Base-by-base conservation (phyloP, 2,888 invertebrate genomes). In the Shargacucullia verbasci region DNA sequence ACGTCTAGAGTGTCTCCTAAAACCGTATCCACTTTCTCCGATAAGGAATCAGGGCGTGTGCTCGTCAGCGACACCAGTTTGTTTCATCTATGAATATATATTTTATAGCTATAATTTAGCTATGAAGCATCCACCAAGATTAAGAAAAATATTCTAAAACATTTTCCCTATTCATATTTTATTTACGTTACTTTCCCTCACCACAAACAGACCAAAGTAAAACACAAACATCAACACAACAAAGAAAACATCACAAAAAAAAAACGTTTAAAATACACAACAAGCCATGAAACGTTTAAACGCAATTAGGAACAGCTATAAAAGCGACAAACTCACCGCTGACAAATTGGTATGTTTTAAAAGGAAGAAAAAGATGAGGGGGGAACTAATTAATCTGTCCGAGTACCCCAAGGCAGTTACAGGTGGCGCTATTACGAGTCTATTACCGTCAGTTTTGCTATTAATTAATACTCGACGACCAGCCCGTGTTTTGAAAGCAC, bases 351-450 rank as follows among this genome's bases (percentile, higher is more conserved):
- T 60, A 33, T 52, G 39, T 63, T 61, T 75, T 27, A 53, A 49
- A 55, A 46, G 27, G 38, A 63, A 59, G 57, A 59, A 65, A 66
- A 59, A 57, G 47, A 55, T 50, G 47, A n/a, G 39, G 37, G 9
- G 33, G 38, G 15, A 7, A 46, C 52, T 57, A 76, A 76, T 74
- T 76, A 73, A 60, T 63, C 57, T 41, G 34, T 6, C 33, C 50
- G 54, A 66, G 59, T 59, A 54, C 52, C 61, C 53, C 38, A 43
- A 25, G 65, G 45, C 62, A 41, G 56, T 66, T 69, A 79, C 77
- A 81, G 71, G 73, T 80, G 68, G 66, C 39, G 53, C 57, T 48
- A 77, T 79, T 79, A 63, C 44, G 49, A 60, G 59, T 57, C 58
- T 69, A 76, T 73, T 55, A 59, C 60, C 41, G 47, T 38, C 50